Evolutionary conservation across 2,797 vertebrate genomes (phyloP).

Genomic region (Pogonophryne albipinna): DNA sequence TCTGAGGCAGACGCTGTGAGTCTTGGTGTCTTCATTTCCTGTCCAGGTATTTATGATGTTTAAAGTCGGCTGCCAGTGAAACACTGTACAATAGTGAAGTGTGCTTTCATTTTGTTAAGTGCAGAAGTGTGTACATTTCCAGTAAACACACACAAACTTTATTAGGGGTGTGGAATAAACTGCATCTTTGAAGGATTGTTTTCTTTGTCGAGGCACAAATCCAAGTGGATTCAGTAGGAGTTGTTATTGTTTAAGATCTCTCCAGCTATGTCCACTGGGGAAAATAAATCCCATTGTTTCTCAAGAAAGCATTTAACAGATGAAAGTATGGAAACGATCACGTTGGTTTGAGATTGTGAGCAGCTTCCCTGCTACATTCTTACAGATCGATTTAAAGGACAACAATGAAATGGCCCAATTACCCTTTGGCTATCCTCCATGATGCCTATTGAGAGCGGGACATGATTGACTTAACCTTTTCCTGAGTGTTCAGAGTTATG

Average conservation of each 20-base stretch:
- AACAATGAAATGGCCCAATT: constrained; percentile 55
- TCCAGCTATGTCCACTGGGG: constrained; percentile 1
- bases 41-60: constrained; percentile 22
- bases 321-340: constrained; percentile 10
- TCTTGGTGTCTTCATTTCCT: background rate
- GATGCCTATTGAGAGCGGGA: constrained; percentile 48
- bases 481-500: constrained; percentile 28
- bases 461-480: constrained; percentile 78
- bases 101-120: constrained; percentile 63
- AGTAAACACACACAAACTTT: background rate
- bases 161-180: constrained; percentile 16
- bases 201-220: constrained; percentile 46
- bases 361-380: constrained; percentile 1
- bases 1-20: background rate
- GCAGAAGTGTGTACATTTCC: constrained; percentile 31
- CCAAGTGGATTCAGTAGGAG: constrained; percentile 47
- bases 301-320: constrained; percentile 21
- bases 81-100: constrained; percentile 9
- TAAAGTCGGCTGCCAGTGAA: constrained; percentile 5
- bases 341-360: background rate
- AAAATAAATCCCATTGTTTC: constrained; percentile 24
- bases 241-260: constrained; percentile 44
- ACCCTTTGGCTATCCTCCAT: constrained; percentile 61
- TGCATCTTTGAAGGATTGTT: constrained; percentile 49
- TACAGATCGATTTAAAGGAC: constrained; percentile 37